Percentiles rank a stretch among this genome's conserved stretches.
Evolutionary conservation across 2,113 vertebrate species (phyloP).

Genomic region (Megaceryle maxima): DNA sequence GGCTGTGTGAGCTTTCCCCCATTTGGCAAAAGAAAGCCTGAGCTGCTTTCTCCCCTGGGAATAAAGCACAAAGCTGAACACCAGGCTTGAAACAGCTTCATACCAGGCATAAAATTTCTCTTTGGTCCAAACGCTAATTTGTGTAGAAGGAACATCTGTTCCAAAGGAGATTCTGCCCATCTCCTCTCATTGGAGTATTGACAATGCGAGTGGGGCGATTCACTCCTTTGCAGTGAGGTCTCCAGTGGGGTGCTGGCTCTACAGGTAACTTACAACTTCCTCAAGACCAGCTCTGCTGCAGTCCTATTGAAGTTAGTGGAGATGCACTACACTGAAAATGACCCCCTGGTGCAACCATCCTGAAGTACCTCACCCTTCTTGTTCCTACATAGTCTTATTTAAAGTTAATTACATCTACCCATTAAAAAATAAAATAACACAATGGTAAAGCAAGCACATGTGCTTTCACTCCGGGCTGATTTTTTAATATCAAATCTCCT

Average conservation of each 20-base stretch:
- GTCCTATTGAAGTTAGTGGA: background rate
- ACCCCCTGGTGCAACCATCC: background rate
- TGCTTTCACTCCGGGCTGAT: background rate
- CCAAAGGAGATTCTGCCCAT: background rate
- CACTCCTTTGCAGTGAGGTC: background rate
- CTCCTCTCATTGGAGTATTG: background rate
- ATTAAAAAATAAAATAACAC: background rate
- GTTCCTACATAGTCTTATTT: background rate
- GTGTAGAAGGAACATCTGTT: background rate
- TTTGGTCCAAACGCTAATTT: conserved; percentile 6
- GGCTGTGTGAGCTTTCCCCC: background rate
- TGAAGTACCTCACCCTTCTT: background rate
- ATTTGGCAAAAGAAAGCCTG: background rate
- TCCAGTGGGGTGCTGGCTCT: background rate
- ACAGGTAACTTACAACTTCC: background rate
- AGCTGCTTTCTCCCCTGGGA: background rate
- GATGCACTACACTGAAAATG: background rate
- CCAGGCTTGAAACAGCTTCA: background rate
- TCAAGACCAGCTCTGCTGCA: background rate
- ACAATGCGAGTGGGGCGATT: background rate
- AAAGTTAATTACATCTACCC: background rate
- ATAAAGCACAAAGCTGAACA: conserved; percentile 22
- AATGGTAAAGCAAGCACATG: background rate
- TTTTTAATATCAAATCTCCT: background rate
- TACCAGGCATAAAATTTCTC: background rate